Percentiles rank a stretch among this genome's conserved stretches.
These are phyloP conservation scores for Cyclophora albipunctata DNA, from an alignment of 2,888 invertebrate species.

Conservation along the genomic window DNA sequence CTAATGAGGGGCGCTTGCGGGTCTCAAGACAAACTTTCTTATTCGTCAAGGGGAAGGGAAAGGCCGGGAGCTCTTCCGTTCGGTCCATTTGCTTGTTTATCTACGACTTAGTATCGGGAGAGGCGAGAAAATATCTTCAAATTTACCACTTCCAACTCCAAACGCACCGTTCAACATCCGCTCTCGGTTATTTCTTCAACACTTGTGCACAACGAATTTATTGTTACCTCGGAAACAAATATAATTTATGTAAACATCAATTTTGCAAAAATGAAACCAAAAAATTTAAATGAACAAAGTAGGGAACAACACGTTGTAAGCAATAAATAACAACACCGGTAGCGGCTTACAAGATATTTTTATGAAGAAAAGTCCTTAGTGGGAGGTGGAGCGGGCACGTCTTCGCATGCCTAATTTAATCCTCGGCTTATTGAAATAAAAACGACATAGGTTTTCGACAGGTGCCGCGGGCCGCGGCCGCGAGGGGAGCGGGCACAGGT, in stretches of 20 bases:
- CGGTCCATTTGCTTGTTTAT: slow-evolving; percentile 71
- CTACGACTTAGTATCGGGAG: slow-evolving; percentile 49
- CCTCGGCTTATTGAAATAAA: slow-evolving; percentile 73
- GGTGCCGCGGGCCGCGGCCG: slow-evolving; percentile 48
- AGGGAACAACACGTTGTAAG: too few relatives aligned
- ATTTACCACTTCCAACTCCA: slow-evolving; percentile 7
- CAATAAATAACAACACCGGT: slow-evolving; percentile 6
- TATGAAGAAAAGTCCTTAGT: slow-evolving; percentile 39
- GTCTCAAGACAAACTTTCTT: slow-evolving; percentile 66
- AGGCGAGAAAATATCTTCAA: too few relatives aligned
- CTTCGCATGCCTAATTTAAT: slow-evolving; percentile 72
- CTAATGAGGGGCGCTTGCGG: slow-evolving; percentile 65
- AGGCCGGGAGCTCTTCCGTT: slow-evolving; percentile 59
- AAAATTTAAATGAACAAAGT: too few relatives aligned
- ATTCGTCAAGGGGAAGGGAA: slow-evolving; percentile 42
- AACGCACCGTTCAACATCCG: too few relatives aligned
- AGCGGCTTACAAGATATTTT: slow-evolving; percentile 28
- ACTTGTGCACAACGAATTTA: too few relatives aligned
- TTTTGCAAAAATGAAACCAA: too few relatives aligned
- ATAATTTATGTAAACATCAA: too few relatives aligned
- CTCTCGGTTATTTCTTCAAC: too few relatives aligned
- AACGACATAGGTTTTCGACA: slow-evolving; percentile 75
- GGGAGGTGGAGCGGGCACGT: slow-evolving; percentile 39
- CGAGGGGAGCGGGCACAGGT: slow-evolving; percentile 60
- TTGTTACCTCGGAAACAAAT: too few relatives aligned